These are phyloP conservation scores for Dryobates pubescens DNA, from an alignment of 2,797 vertebrate species.

Conservation along the genomic window DNA sequence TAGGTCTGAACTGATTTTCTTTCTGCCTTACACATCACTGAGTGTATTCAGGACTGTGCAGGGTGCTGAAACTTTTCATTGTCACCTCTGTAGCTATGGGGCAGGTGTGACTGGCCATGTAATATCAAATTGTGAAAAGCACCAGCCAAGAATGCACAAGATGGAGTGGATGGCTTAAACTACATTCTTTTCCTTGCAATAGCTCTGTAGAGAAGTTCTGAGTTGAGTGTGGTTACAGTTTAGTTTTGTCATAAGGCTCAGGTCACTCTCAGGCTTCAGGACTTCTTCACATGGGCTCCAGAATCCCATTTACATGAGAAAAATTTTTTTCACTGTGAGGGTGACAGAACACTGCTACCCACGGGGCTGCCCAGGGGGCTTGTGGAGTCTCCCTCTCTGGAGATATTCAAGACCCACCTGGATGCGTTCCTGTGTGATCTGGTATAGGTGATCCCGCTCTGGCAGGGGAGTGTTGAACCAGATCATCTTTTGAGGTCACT, in stretches of 20 bases:
- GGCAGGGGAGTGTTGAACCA: no score
- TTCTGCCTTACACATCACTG: not conserved
- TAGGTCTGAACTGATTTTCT: not conserved
- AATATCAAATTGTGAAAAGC: not conserved
- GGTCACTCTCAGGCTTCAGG: not conserved
- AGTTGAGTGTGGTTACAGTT: not conserved
- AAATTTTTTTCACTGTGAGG: no score
- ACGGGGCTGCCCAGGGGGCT: no score
- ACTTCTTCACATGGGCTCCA: not conserved
- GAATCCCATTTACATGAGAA: not conserved
- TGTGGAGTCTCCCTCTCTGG: no score
- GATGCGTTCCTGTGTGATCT: no score
- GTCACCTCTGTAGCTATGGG: not conserved
- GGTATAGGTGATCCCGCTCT: no score
- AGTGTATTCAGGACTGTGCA: not conserved
- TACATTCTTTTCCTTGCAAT: not conserved
- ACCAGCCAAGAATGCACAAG: not conserved
- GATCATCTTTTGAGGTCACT: no score
- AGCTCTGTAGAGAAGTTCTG: not conserved
- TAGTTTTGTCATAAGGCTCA: not conserved
- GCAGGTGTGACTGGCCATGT: not conserved
- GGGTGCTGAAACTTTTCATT: not conserved
- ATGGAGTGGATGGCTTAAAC: not conserved
- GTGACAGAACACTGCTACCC: no score
- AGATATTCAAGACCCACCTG: no score